phyloP scores from a whole-genome alignment of 1,140 invertebrate genomes.

The Drosophila setifemur region DNA sequence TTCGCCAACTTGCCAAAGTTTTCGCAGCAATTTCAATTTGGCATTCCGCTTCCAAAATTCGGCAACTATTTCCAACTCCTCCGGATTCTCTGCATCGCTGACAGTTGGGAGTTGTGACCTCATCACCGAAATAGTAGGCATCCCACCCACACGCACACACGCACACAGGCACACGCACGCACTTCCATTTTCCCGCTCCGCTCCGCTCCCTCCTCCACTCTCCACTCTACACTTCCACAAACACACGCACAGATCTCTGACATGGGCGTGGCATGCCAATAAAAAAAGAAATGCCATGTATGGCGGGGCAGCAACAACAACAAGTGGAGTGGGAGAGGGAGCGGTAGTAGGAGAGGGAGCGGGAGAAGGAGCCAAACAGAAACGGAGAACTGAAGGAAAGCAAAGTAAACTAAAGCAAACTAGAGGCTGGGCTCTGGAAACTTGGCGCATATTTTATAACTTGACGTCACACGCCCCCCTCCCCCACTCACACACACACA shows the following conservation, averaged over 20 bases:
- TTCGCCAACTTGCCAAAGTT: too few species aligned
- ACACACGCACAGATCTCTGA: slow-evolving; percentile 6
- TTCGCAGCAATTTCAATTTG: too few species aligned
- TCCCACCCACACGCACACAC: slow-evolving; percentile 10
- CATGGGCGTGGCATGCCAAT: slow-evolving; percentile 63
- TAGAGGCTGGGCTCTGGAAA: slow-evolving; percentile 20
- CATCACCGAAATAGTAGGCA: slow-evolving; percentile 29
- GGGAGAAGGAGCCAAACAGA: neutral
- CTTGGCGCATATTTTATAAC: slow-evolving; percentile 74
- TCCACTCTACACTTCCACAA: too few species aligned
- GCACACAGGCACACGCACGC: neutral
- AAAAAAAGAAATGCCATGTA: slow-evolving; percentile 23
- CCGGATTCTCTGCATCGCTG: neutral
- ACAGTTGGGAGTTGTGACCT: slow-evolving; percentile 8
- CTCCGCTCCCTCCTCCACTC: too few species aligned
- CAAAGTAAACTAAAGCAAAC: slow-evolving; percentile 46
- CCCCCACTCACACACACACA: neutral
- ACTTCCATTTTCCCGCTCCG: neutral
- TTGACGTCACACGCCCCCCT: slow-evolving; percentile 57
- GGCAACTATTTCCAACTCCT: neutral
- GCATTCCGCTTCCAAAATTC: neutral
- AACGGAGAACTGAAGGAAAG: neutral
- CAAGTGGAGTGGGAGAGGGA: neutral
- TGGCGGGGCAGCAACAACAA: slow-evolving; percentile 1
- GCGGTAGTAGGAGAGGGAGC: neutral